Evolutionary conservation across 2,797 vertebrate genomes (phyloP).

Genomic region (Sebastes minor): DNA sequence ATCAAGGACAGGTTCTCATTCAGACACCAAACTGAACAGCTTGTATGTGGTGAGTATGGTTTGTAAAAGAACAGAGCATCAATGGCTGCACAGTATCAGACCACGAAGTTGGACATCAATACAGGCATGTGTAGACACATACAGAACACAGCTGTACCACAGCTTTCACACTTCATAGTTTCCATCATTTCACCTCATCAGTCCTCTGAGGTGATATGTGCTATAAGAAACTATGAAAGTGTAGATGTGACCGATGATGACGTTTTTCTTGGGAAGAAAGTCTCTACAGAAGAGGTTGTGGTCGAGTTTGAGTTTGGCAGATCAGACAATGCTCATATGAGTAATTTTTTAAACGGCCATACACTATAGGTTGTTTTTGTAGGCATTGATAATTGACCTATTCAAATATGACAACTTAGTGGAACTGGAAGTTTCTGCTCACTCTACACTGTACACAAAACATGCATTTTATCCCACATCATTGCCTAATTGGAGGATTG

Average conservation of each 20-base stretch:
- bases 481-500: background rate
- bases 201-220: too few species aligned
- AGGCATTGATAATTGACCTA: too few species aligned
- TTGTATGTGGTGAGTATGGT: background rate
- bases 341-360: background rate
- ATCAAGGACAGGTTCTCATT: background rate
- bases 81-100: background rate
- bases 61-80: background rate
- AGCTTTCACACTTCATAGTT: too few species aligned
- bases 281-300: too few species aligned
- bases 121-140: background rate
- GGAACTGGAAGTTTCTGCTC: background rate
- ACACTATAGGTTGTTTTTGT: background rate
- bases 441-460: background rate
- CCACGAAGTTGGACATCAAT: background rate
- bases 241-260: accelerated
- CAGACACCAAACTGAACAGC: background rate
- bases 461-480: background rate
- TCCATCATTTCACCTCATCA: too few species aligned
- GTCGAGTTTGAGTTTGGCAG: too few species aligned
- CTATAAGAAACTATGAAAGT: too few species aligned
- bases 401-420: background rate
- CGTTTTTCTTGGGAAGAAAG: too few species aligned
- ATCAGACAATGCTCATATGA: too few species aligned
- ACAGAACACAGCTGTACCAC: background rate